These are phyloP conservation scores for Euphydryas editha DNA, from an alignment of 2,888 invertebrate species.

Conservation along the genomic window DNA sequence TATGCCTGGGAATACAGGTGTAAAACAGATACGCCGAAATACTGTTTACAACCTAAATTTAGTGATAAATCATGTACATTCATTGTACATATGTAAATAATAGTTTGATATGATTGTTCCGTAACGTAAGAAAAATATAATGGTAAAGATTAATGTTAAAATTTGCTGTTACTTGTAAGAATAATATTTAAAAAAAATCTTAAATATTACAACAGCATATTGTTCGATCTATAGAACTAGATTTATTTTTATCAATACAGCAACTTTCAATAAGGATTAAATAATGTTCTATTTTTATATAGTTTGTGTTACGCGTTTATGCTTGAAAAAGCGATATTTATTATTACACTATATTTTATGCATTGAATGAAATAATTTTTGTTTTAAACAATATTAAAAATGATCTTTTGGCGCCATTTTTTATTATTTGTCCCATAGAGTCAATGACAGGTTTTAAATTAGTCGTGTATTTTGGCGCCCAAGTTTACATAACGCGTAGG, in stretches of 20 bases:
- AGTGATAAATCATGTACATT: slow-evolving; percentile 16
- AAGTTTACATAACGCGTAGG: neutral
- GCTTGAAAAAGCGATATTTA: too few species aligned
- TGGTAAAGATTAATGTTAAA: slow-evolving; percentile 26
- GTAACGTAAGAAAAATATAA: slow-evolving; percentile 17
- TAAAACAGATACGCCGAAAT: neutral
- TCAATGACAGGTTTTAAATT: too few species aligned
- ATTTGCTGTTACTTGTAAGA: slow-evolving; percentile 23
- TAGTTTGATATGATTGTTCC: slow-evolving; percentile 21
- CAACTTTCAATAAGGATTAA: neutral
- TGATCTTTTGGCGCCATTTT: neutral
- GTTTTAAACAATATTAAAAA: neutral
- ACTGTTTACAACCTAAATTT: slow-evolving; percentile 2
- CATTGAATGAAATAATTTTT: neutral
- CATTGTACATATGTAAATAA: slow-evolving; percentile 40
- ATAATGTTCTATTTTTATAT: neutral
- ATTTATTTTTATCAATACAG: neutral
- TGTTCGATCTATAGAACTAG: slow-evolving; percentile 15
- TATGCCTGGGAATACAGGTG: neutral
- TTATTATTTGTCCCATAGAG: too few species aligned
- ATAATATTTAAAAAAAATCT: neutral
- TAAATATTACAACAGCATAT: slow-evolving; percentile 13
- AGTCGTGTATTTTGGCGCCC: neutral
- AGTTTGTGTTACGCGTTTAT: too few species aligned
- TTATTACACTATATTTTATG: too few species aligned